A percentile compares a stretch with the other conserved stretches of the same genome.
phyloP scores from a whole-genome alignment of 1,140 invertebrate genomes.

The Scaptomyza graminum region DNA sequence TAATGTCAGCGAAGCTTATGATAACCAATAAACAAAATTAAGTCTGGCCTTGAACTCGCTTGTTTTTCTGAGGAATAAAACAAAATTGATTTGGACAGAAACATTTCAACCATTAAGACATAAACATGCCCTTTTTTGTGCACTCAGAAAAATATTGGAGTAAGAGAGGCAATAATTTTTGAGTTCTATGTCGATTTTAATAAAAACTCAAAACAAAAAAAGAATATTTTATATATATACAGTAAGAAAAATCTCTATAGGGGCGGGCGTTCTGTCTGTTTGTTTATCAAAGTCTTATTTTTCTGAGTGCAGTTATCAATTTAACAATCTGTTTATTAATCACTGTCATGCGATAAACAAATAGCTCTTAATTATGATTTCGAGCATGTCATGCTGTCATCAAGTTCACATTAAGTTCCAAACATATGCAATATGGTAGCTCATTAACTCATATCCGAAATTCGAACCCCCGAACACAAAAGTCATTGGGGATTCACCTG shows the following conservation, averaged over 20 bases:
- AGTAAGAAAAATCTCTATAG: too few relatives aligned
- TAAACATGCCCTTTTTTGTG: neutral
- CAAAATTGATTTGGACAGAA: constrained; percentile 43
- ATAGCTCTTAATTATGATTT: constrained; percentile 20
- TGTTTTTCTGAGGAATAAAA: neutral
- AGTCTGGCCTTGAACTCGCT: neutral
- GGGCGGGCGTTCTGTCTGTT: too few relatives aligned
- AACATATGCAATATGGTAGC: neutral
- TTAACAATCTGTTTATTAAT: constrained; percentile 53
- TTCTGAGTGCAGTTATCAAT: neutral
- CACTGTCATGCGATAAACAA: constrained; percentile 16
- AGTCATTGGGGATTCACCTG: neutral
- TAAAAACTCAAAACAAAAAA: too few relatives aligned
- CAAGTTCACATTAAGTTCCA: neutral
- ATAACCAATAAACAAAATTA: constrained; percentile 68
- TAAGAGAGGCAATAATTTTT: too few relatives aligned
- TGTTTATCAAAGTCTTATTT: too few relatives aligned
- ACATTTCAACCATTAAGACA: constrained; percentile 35
- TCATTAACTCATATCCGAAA: neutral
- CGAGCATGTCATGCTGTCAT: constrained; percentile 6
- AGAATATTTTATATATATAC: too few relatives aligned
- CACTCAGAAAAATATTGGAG: neutral
- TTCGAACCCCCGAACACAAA: neutral
- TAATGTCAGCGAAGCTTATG: constrained; percentile 47
- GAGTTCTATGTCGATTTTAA: too few relatives aligned